Conservation (phyloP, 2,113 vertebrate species). For the Willisornis vidua region DNA sequence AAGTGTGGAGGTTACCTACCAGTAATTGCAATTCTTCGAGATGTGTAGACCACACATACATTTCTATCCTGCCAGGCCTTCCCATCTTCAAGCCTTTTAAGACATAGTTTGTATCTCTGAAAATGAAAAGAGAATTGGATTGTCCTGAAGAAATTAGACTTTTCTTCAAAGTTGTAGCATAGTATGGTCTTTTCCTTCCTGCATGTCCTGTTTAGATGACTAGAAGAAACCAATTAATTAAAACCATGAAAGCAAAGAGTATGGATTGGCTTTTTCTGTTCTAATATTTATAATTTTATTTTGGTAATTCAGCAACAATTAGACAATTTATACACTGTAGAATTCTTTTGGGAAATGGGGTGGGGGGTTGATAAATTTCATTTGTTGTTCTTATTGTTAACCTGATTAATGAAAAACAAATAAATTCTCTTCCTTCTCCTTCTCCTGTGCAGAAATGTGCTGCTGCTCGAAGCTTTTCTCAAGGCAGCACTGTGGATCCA, state of each 20-base stretch:
- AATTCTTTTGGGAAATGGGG: accelerated
- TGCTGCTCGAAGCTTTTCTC: conserved; percentile 74
- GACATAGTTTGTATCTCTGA: background rate
- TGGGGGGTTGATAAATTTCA: background rate
- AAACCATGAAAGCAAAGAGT: background rate
- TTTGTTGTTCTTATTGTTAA: background rate
- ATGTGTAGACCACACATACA: accelerated
- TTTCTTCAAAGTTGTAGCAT: background rate
- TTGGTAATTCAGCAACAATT: background rate
- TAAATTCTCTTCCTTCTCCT: background rate
- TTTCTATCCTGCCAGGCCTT: background rate
- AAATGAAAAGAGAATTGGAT: background rate
- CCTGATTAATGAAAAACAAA: background rate
- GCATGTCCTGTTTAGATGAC: background rate
- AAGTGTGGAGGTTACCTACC: background rate
- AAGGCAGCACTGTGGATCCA: conserved; percentile 88
- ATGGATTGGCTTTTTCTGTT: background rate
- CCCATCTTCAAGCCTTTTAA: background rate
- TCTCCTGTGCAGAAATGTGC: conserved; percentile 71
- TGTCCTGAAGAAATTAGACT: background rate
- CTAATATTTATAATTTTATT: background rate
- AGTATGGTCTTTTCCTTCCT: background rate
- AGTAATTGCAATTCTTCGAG: background rate
- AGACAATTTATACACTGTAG: background rate
- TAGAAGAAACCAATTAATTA: background rate